Evolutionary conservation across 1,140 invertebrate species (phyloP).

Genomic region (Portunus trituberculatus): DNA sequence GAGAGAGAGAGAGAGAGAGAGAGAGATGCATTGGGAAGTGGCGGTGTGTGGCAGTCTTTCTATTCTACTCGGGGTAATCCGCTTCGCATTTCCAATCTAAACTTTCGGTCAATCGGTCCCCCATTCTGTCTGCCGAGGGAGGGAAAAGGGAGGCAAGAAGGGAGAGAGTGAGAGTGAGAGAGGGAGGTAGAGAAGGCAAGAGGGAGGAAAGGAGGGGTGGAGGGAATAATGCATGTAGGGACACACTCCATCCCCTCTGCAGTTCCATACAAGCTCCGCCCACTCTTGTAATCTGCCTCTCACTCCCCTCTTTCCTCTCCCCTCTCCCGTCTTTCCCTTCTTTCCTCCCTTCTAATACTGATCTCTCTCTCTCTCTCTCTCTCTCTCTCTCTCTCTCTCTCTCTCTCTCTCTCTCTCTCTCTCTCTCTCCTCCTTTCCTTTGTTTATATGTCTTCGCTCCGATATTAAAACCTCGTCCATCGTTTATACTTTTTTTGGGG

Average conservation of each 20-base stretch:
- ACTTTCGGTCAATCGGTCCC: conserved; percentile 63
- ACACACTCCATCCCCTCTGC: not conserved
- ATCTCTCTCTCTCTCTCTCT: not conserved
- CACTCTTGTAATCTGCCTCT: not conserved
- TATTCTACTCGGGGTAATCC: conserved; percentile 49
- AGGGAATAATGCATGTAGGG: not conserved
- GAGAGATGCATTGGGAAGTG: not conserved
- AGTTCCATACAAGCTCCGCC: not conserved
- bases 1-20: not conserved
- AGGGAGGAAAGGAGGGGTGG: not conserved
- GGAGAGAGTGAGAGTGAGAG: not conserved
- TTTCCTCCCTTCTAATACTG: not conserved
- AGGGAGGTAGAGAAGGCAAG: not conserved
- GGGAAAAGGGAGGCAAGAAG: no score
- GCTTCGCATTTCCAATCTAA: conserved; percentile 66
- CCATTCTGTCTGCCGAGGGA: conserved; percentile 15
- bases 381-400: not conserved
- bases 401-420: no score
- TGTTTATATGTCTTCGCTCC: not conserved
- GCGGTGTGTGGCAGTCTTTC: conserved; percentile 41
- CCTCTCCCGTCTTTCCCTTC: no score
- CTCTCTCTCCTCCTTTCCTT: not conserved
- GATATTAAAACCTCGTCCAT: not conserved
- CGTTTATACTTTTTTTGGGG: not conserved
- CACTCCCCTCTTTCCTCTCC: not conserved